Evolutionary conservation across 2,797 vertebrate genomes (phyloP), one percentile per base, ranked within the genome.

Genomic region (Huso huso): DNA sequence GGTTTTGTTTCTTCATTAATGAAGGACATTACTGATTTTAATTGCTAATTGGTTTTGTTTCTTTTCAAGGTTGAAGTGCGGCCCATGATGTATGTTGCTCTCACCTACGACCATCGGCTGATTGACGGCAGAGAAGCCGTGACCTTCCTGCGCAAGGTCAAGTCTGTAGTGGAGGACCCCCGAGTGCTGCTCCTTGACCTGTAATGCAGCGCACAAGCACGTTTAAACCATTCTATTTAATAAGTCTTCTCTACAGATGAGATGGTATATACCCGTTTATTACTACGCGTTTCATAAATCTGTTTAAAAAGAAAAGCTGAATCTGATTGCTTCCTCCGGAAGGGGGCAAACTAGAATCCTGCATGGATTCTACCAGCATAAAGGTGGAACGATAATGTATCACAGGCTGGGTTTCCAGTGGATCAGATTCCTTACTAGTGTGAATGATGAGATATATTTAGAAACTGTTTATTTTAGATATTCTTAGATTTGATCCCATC

Each of bases 71-170:
- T 97, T 69, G 97, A 98, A 83, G 88, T 99, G 82, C 92, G 83
- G 83, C 96, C 97, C 60, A 99, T 99, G 97, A 99, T 99, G 97
- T 99, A 90, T 0, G 93, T 99, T 70, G 97, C 97, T 1, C 87
- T 99, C 85, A 99, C 97, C 0, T 99, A 99, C 0, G 97, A 99
- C 71, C 97, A 99, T 77, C 96, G 97, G 63, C 87, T 99, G 74
- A 94, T 99, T 1, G 97, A 99, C 0, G 97, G 97, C 68, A 96
- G 97, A 92, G 97, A 99, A 93, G 97, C 96, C 0, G 96, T 99
- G 71, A 93, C 92, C 73, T 99, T 99, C 90, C 89, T 99, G 76
- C 92, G 97, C 10, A 99, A 96, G 90, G 97, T 99, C 88, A 99
- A 99, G 87, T 87, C 95, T 0, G 95, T 91, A 1, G 96, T 99